Evolutionary conservation across 2,797 vertebrate genomes (phyloP), one percentile per base, ranked within the genome.

Genomic region (Protosalanx chinensis): DNA sequence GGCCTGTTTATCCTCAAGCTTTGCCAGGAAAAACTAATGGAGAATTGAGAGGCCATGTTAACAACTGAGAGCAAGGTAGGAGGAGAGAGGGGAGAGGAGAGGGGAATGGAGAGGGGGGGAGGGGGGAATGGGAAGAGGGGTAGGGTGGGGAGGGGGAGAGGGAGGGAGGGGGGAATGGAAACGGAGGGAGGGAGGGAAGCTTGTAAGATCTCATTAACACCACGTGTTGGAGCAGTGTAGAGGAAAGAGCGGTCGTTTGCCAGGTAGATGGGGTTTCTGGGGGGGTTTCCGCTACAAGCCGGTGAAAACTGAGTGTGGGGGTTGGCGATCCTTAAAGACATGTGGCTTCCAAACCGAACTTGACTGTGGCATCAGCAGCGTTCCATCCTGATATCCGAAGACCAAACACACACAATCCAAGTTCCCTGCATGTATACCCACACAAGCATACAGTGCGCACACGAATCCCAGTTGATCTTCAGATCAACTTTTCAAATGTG

Each of bases 41-140:
- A 63, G n/a, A 35, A 68, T 12, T 37, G 61, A 41, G 33, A 66
- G 60, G 32, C 79, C 59, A 65, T 49, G 64, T 32, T 12, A 57
- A 53, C 58, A 75, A 35, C 27, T 13, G 20, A 69, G 60, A 51
- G 58, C 2, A 73, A 72, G 70, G 30, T 32, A 73, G 16, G 64
- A 30, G 51, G 49, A 67, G 57, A 71, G n/a, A 70, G 62, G 18
- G 6, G 27, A 41, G 35, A 27, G 3, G 33, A 16, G 37, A 20
- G 51, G 51, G 41, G 56, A 60, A 35, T 23, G 59, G n/a, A 12
- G 20, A 49, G 37, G 5, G 29, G 6, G 12, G 23, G 59, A 6
- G 32, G 46, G 23, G 30, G 57, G 58, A n/a, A 58, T 57, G 30
- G 62, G 18, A 5, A 53, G 23, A 30, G 69, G 33, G 30, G n/a